Evolutionary conservation across 2,113 vertebrate genomes (phyloP).

Genomic region (Pseudorectes ferrugineus): DNA sequence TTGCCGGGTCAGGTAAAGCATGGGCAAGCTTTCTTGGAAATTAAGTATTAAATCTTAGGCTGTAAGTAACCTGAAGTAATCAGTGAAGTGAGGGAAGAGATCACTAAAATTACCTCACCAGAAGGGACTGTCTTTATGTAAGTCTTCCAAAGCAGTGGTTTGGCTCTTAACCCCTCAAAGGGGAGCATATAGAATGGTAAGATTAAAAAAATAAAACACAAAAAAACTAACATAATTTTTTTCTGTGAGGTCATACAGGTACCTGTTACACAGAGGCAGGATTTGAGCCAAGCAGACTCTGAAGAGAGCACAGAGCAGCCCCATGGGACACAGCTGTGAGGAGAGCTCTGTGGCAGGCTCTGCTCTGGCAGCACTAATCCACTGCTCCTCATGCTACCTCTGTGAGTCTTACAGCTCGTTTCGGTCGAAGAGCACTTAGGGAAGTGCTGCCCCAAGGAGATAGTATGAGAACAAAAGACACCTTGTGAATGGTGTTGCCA

Average conservation of each 20-base stretch:
- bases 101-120: neutral
- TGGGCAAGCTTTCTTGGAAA: neutral
- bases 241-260: neutral
- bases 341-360: neutral
- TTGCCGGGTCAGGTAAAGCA: neutral
- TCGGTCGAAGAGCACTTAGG: neutral
- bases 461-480: neutral
- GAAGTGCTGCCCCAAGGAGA: neutral
- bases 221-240: neutral
- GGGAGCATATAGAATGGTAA: neutral
- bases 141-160: neutral
- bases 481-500: neutral
- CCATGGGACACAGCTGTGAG: fast-evolving
- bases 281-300: neutral
- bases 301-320: neutral
- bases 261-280: neutral
- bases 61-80: neutral
- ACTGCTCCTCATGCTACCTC: neutral
- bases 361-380: neutral
- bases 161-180: neutral
- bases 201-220: neutral
- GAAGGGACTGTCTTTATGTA: neutral
- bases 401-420: neutral
- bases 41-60: neutral
- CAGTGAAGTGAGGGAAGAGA: neutral